phyloP scores from a whole-genome alignment of 2,113 vertebrate species.

The Struthio camelus region DNA sequence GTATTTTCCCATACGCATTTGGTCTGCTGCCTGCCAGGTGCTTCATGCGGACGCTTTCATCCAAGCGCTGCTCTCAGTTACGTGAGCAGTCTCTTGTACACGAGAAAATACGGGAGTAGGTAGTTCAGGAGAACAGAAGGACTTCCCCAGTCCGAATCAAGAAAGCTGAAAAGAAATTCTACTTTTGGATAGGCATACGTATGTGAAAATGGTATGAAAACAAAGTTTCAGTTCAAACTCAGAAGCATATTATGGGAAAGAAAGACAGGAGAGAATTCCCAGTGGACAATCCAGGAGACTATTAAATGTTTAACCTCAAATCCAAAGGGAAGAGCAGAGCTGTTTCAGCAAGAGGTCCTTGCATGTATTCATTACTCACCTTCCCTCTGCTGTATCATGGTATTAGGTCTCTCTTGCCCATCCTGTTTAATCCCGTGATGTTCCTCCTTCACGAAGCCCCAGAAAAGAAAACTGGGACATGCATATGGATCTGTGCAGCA shows the following conservation, averaged over 20 bases:
- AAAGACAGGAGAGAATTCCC: neutral
- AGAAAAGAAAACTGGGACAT: neutral
- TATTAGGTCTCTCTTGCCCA: neutral
- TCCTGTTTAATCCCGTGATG: neutral
- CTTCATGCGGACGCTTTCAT: fast-evolving
- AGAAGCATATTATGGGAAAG: neutral
- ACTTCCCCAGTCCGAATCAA: neutral
- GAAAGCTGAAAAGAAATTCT: neutral
- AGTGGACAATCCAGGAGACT: neutral
- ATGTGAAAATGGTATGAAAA: neutral
- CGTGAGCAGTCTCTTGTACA: neutral
- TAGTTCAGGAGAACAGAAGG: neutral
- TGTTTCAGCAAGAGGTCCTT: neutral
- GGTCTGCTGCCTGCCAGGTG: neutral
- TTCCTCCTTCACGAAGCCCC: neutral
- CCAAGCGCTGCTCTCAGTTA: neutral
- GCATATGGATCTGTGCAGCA: neutral
- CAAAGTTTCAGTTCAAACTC: neutral
- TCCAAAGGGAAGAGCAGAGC: neutral
- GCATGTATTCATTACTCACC: neutral
- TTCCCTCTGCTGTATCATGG: neutral
- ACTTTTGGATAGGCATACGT: neutral
- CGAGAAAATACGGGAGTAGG: neutral
- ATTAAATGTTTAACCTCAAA: neutral
- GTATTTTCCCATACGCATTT: fast-evolving